phyloP scores from a whole-genome alignment of 23 tunicate genomes.

The Styela clava region DNA sequence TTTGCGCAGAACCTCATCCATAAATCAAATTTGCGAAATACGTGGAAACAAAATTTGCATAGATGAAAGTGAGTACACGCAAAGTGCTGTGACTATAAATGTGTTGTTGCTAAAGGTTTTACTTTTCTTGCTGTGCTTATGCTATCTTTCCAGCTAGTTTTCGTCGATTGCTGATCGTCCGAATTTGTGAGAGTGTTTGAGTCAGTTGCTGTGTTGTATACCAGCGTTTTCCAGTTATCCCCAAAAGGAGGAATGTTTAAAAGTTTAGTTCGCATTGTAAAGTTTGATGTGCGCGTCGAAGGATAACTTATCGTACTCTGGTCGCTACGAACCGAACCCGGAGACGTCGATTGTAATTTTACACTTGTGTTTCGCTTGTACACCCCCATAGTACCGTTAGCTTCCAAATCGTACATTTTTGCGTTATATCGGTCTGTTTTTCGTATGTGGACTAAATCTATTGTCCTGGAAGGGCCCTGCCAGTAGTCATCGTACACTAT shows the following conservation, averaged over 20 bases:
- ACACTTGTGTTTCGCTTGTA: conserved; percentile 4
- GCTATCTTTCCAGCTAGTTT: neutral
- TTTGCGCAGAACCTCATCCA: too few species aligned
- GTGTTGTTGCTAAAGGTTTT: conserved; percentile 1
- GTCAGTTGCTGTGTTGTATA: neutral
- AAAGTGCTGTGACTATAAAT: neutral
- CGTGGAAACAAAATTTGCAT: too few species aligned
- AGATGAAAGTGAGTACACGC: too few species aligned
- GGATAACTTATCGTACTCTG: conserved; percentile 26
- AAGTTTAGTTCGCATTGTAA: neutral
- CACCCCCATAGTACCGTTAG: conserved; percentile 5
- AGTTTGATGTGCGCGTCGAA: neutral
- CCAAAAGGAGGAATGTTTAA: neutral
- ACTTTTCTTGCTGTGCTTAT: neutral
- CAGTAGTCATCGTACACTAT: conserved; percentile 16
- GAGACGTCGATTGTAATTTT: neutral
- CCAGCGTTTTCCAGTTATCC: neutral
- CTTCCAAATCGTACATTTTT: conserved; percentile 1
- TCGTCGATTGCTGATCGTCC: neutral
- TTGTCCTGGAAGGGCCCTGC: neutral
- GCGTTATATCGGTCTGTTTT: neutral
- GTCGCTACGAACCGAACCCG: neutral
- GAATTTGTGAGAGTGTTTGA: neutral
- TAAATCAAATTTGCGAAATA: too few species aligned
- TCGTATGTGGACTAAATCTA: neutral